A percentile compares a stretch with the other conserved stretches of the same genome.
These are phyloP conservation scores for Pardalotus punctatus DNA, from an alignment of 2,113 vertebrate species.

Conservation along the genomic window DNA sequence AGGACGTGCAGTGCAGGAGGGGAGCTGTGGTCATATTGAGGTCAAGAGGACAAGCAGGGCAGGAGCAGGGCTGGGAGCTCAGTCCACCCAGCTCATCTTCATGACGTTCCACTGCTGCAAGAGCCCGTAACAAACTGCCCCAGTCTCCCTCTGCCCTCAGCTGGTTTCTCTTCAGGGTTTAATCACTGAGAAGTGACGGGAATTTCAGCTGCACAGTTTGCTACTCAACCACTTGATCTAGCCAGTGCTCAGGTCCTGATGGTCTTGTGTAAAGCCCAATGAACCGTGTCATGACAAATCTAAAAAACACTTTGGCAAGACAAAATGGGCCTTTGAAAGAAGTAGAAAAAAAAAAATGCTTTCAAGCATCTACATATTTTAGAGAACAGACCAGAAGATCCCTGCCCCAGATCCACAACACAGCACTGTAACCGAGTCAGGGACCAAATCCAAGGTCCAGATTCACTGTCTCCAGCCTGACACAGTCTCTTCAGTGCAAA, in stretches of 20 bases:
- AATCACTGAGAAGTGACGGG: neutral
- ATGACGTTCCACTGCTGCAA: neutral
- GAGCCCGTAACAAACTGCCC: neutral
- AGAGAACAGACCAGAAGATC: neutral
- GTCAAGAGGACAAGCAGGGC: neutral
- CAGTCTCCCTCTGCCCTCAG: neutral
- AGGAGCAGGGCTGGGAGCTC: neutral
- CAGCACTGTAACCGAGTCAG: neutral
- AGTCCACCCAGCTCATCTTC: neutral
- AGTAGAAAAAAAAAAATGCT: neutral
- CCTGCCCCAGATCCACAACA: neutral
- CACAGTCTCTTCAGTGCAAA: neutral
- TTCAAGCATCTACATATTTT: neutral
- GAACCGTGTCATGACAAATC: neutral
- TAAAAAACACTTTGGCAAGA: neutral
- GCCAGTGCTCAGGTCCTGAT: neutral
- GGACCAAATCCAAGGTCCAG: neutral
- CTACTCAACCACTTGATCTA: neutral
- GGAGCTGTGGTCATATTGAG: rapidly evolving
- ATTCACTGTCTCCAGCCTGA: neutral
- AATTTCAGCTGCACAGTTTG: neutral
- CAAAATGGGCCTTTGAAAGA: neutral
- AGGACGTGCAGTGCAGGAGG: neutral
- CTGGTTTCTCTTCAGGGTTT: neutral
- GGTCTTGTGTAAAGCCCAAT: neutral